Evolutionary conservation across 1,140 invertebrate species (phyloP), one percentile per base, ranked within the genome.

Genomic region (Drusus annulatus): DNA sequence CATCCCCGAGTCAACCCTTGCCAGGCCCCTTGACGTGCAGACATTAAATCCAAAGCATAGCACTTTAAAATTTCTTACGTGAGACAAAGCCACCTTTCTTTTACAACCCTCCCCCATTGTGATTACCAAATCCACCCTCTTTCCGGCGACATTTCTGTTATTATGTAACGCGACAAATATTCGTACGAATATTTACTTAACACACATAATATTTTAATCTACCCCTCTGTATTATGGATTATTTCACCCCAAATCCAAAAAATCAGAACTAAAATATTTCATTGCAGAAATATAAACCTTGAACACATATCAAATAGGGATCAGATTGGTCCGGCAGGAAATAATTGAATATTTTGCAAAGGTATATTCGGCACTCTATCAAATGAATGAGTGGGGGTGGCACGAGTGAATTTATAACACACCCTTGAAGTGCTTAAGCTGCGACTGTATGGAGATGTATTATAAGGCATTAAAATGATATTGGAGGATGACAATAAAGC

Each of bases 191-290:
- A 90, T 90, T 90, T 90, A 90, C 89, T 89, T 90, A 90, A 90
- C 89, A 89, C 88, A 88, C 87, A 90, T 90, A 90, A 90, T 90
- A 90, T 90, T 90, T 90, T 90, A 90, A 90, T 90, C 89, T 90
- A 88, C 88, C 89, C 88, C 88, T 89, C 87, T 87, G 88, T 88
- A 89, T 89, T 88, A 89, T 88, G 88, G 87, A 88, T 87, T 87
- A 88, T 89, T 87, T 85, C 86, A n/a, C 19, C 31, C 68, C 50
- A 76, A 31, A 63, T 28, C 52, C 36, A 19, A 50, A 68, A 76
- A 77, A 36, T 36, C 31, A 19, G 69, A 21, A 68, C 15, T 79
- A 4, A 36, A 36, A 36, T 36, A 36, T 36, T 36, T 36, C 5
- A 7, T 36, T 8, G 6, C 5, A 36, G 31, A 3, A 36, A 36